A percentile compares a stretch with the other conserved stretches of the same genome.
These are phyloP conservation scores for Hemicentrotus pulcherrimus DNA, from an alignment of 35 echinoderm and acorn worm species.

Conservation along the genomic window DNA sequence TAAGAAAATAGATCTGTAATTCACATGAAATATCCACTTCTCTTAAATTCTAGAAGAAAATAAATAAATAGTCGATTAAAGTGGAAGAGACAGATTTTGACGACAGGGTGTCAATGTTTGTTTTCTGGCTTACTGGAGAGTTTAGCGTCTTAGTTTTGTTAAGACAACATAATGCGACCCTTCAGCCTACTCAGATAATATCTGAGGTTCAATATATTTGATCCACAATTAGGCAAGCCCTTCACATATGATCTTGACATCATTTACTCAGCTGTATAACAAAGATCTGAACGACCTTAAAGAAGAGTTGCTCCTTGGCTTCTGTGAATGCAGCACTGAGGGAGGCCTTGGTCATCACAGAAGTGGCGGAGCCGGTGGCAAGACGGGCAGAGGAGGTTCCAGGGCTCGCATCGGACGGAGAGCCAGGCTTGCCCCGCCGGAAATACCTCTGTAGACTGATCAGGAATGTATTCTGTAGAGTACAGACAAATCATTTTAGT, in stretches of 20 bases:
- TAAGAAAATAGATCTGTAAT: neutral
- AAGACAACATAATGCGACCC: neutral
- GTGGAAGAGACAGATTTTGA: neutral
- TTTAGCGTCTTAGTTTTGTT: too few relatives aligned
- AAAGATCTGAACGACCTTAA: constrained; percentile 76
- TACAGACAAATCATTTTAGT: neutral
- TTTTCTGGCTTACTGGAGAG: too few relatives aligned
- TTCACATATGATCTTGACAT: neutral
- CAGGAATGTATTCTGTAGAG: constrained; percentile 67
- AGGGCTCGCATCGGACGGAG: constrained; percentile 74
- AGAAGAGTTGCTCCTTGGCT: constrained; percentile 79
- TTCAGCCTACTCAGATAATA: neutral
- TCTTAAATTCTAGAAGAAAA: neutral
- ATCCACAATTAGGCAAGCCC: neutral
- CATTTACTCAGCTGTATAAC: constrained; percentile 77
- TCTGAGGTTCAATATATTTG: neutral
- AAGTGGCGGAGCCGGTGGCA: constrained; percentile 43
- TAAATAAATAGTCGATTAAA: neutral
- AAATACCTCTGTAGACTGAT: constrained; percentile 76
- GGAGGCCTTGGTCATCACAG: constrained; percentile 56
- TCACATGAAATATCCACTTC: neutral
- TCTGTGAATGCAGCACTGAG: constrained; percentile 73
- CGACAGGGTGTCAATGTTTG: neutral
- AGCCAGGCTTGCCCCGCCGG: constrained; percentile 66
- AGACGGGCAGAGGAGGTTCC: constrained; percentile 52